These are phyloP conservation scores for Zoroaster sp. DNA, from an alignment of 53 echinoderm and acorn worm genomes.

Conservation along the genomic window DNA sequence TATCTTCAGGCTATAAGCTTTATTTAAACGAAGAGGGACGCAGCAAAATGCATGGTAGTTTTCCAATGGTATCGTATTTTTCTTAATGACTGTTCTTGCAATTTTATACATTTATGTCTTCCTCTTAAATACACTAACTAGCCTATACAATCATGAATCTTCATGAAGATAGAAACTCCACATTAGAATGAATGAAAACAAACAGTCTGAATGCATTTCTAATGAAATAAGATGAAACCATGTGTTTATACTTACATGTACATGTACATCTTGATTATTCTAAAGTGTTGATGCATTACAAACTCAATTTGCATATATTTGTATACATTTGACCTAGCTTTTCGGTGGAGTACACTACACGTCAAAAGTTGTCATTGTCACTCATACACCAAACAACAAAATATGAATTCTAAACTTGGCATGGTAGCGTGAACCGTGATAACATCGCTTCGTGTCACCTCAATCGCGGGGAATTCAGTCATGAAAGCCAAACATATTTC, in stretches of 20 bases:
- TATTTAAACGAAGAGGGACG: too few relatives aligned
- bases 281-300: neutral
- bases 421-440: constrained; percentile 21
- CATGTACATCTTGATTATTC: neutral
- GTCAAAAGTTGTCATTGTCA: neutral
- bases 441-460: constrained; percentile 8
- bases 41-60: too few relatives aligned
- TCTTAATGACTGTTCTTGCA: too few relatives aligned
- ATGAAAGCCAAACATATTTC: neutral
- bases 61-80: too few relatives aligned
- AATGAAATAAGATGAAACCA: too few relatives aligned
- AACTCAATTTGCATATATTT: neutral
- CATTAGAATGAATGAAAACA: too few relatives aligned
- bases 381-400: neutral
- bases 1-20: too few relatives aligned
- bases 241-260: neutral
- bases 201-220: too few relatives aligned
- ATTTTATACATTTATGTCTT: too few relatives aligned
- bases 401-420: neutral
- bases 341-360: neutral
- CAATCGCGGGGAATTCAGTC: constrained; percentile 1
- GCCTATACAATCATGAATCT: too few relatives aligned
- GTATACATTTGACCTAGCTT: neutral
- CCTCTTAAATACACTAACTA: too few relatives aligned
- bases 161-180: too few relatives aligned